Evolutionary conservation across 2,113 vertebrate genomes (phyloP).

Genomic region (Grammomys dolichurus): DNA sequence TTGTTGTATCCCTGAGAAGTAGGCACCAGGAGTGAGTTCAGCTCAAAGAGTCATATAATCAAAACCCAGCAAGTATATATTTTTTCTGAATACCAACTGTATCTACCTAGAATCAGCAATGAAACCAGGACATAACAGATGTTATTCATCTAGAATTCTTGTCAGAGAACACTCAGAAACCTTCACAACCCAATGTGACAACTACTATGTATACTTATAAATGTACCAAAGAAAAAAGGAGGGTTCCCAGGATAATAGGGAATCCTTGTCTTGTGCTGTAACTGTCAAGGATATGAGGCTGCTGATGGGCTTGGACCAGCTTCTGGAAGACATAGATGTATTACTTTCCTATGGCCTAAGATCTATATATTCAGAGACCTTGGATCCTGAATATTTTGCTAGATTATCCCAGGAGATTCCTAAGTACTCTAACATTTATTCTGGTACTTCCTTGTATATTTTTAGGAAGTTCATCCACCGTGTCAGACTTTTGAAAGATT

Average conservation of each 20-base stretch:
- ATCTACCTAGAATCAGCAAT: not conserved
- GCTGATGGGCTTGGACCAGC: not conserved
- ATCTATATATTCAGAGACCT: not conserved
- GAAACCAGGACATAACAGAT: not conserved
- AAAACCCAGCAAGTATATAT: not conserved
- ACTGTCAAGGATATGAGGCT: not conserved
- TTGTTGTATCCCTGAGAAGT: not conserved
- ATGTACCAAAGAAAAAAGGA: not conserved
- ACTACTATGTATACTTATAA: not conserved
- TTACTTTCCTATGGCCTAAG: not conserved
- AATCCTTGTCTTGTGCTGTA: not conserved
- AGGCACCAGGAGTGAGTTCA: not conserved
- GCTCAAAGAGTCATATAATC: not conserved
- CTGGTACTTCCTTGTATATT: not conserved
- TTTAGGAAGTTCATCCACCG: not conserved
- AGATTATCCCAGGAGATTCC: not conserved
- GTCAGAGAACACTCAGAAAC: slow-evolving; percentile 35
- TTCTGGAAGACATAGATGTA: not conserved
- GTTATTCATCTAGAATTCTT: not conserved
- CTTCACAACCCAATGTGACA: not conserved
- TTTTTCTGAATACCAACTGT: slow-evolving; percentile 34
- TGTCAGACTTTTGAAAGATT: not conserved
- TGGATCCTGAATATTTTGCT: not conserved
- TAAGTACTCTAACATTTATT: not conserved
- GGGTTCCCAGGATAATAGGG: not conserved